Evolutionary conservation across 2,113 vertebrate genomes (phyloP).

Genomic region (Psilopogon haemacephalus): DNA sequence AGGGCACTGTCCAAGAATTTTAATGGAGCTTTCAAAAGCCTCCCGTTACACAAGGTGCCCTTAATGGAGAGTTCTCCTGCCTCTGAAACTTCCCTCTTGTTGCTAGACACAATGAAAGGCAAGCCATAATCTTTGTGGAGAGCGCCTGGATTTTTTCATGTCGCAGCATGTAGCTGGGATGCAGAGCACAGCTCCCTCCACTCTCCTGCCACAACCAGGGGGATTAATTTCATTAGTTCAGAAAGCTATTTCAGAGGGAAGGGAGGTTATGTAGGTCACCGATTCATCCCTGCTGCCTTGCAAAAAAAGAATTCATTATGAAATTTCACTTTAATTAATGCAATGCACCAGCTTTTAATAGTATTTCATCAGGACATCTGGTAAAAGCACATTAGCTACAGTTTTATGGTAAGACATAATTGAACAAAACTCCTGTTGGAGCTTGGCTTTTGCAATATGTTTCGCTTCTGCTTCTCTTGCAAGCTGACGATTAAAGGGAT

Average conservation of each 20-base stretch:
- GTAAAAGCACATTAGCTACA: conserved; percentile 46
- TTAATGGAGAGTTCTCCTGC: background rate
- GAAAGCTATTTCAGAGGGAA: background rate
- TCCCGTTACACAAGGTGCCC: background rate
- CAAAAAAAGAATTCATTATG: conserved; percentile 55
- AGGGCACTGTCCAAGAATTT: conserved; percentile 16
- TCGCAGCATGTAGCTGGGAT: background rate
- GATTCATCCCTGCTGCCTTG: conserved; percentile 5
- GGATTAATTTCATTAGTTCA: conserved; percentile 37
- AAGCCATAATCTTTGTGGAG: background rate
- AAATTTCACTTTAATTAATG: conserved; percentile 63
- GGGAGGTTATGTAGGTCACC: conserved; percentile 41
- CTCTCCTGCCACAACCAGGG: background rate
- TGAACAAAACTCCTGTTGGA: conserved; percentile 12
- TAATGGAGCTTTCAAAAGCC: conserved; percentile 33
- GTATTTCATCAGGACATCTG: conserved; percentile 57
- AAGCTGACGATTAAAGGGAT: background rate
- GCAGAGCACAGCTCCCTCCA: background rate
- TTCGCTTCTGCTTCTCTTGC: background rate
- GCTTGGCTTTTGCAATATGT: conserved; percentile 19
- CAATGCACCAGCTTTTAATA: conserved; percentile 1
- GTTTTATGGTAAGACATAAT: conserved; percentile 29
- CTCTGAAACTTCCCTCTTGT: background rate
- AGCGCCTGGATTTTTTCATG: background rate
- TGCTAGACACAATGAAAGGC: background rate